Base-by-base conservation (phyloP, 2,797 vertebrate species). In the Enteromius argenteus region DNA sequence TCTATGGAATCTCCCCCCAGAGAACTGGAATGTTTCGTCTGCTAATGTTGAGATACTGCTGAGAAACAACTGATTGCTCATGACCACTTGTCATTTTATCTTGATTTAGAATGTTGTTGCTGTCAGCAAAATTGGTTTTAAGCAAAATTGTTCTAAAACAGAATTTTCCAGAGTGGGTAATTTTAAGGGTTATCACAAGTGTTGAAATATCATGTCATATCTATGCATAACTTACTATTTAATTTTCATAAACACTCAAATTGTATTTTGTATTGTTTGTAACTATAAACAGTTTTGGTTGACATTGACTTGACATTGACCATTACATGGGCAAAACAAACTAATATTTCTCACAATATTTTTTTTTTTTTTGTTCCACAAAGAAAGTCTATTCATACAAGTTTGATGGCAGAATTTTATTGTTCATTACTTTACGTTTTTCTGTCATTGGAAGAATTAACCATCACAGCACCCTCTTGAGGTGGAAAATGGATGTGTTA, bases 391-490 rank as follows among this genome's bases (percentile, higher is more conserved):
- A 0, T 62, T 62, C n/a, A 71, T 71, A 15, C 14, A 46, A 15
- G 6, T 44, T 44, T 17, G 5, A 17, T 32, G 60, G 8, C 27
- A 32, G n/a, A 21, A 62, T 62, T 30, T 7, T 30, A 30, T 15
- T 32, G 14, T 30, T 62, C 27, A 30, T 30, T 13, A 30, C 27
- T 62, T 60, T 14, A 11, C 15, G 1, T 49, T 73, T 71, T 32
- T 73, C 46, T 73, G 11, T 73, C 46, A 32, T 49, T 73, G 46
- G 49, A 73, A 6, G 27, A 58, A 56, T 75, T 15, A 44, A 76
- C 69, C 89, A 87, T 88, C 86, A 86, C 89, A 56, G 87, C 90
- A 91, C 92, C 93, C 89, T 88, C 91, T 93, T 89, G 91, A 86
- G 80, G 85, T 4, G 15, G 15, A 84, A 84, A 1, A 6, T 32